Conservation (phyloP, 2,797 vertebrate species). For the Anguilla marmorata region DNA sequence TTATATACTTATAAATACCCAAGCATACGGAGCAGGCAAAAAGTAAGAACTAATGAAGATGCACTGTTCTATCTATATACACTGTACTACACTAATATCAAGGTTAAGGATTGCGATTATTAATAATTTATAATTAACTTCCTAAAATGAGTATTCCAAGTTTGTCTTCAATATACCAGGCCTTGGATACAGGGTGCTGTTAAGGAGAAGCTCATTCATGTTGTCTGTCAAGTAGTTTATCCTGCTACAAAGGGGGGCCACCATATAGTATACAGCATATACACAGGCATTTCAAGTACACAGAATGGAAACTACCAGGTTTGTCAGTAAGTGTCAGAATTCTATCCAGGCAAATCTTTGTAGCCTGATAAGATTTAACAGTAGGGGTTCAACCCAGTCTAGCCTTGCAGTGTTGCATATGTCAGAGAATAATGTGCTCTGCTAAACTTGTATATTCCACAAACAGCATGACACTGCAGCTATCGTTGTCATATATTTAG, state of each 20-base stretch:
- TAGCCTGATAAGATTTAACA: constrained; percentile 7
- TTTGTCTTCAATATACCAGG: constrained; percentile 60
- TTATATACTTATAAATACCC: constrained; percentile 77
- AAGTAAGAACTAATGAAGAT: constrained; percentile 50
- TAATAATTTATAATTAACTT: constrained; percentile 79
- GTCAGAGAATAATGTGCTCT: constrained; percentile 8
- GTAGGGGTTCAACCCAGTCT: background rate
- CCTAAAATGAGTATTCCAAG: constrained; percentile 67
- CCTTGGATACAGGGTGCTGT: constrained; percentile 48
- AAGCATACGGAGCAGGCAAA: constrained; percentile 53
- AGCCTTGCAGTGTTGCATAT: background rate
- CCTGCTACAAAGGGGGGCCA: background rate
- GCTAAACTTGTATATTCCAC: background rate
- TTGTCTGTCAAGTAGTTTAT: background rate
- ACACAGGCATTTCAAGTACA: background rate
- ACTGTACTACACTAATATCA: constrained; percentile 64
- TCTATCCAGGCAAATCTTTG: background rate
- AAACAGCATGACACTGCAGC: background rate
- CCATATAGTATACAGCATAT: background rate
- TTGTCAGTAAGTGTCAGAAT: background rate
- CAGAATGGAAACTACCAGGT: background rate
- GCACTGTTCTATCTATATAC: constrained; percentile 74
- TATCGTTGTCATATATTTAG: background rate
- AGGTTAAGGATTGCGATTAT: constrained; percentile 73
- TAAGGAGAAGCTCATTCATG: constrained; percentile 62